Evolutionary conservation across 2,797 vertebrate species (phyloP).

Genomic region (Schizopygopsis pylzovi): DNA sequence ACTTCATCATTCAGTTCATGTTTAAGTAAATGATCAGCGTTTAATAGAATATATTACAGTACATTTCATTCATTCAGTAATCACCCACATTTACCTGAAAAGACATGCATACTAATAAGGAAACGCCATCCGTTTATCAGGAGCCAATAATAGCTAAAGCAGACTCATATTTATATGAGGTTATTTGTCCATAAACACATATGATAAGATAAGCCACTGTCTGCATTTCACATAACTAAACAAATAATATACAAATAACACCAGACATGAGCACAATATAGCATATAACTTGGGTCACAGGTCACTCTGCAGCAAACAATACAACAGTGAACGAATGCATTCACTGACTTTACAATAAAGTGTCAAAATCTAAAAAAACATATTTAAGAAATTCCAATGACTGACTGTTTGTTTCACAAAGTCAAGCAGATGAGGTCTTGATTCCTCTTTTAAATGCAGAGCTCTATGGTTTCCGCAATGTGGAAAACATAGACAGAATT

Average conservation of each 20-base stretch:
- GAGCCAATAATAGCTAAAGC: not conserved
- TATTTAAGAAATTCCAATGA: not conserved
- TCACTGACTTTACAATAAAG: not conserved
- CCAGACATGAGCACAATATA: not conserved
- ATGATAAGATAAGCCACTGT: not conserved
- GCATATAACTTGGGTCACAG: not conserved
- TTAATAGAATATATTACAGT: not conserved
- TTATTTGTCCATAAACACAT: not conserved
- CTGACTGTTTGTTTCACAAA: not conserved
- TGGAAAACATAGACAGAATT: fast-evolving
- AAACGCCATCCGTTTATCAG: not conserved
- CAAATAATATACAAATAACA: not conserved
- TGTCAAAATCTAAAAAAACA: not conserved
- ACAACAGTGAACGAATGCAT: too few species aligned
- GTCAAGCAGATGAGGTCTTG: not conserved
- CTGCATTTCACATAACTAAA: not conserved
- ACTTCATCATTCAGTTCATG: not conserved
- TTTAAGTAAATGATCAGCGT: not conserved
- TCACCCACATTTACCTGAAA: not conserved
- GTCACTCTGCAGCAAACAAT: too few species aligned
- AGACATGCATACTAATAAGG: not conserved
- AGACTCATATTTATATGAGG: not conserved
- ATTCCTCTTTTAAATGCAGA: not conserved
- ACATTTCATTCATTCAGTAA: not conserved
- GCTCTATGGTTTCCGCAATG: too few species aligned